phyloP scores from a whole-genome alignment of 2,888 invertebrate genomes.

The Lamproptera curius region DNA sequence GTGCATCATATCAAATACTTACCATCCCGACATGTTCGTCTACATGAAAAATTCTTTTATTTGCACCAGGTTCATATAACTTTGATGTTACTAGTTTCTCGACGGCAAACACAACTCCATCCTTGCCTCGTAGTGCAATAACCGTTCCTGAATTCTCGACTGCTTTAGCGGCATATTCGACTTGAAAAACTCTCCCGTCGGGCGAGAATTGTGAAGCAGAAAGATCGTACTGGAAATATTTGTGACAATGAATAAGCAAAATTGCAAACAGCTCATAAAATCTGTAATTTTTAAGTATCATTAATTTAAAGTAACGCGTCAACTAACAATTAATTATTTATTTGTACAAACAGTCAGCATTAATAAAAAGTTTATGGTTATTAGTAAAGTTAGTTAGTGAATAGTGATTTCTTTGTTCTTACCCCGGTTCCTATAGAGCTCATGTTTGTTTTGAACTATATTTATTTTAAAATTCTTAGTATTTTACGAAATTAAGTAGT shows the following conservation, averaged over 20 bases:
- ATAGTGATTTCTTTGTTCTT: slow-evolving; percentile 61
- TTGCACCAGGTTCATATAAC: slow-evolving; percentile 94
- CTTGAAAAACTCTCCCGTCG: slow-evolving; percentile 99
- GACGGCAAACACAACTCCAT: slow-evolving; percentile 97
- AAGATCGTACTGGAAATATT: slow-evolving; percentile 92
- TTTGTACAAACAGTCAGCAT: too few species aligned
- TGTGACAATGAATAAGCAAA: slow-evolving; percentile 30
- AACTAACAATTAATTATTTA: too few species aligned
- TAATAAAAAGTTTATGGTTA: slow-evolving; percentile 11
- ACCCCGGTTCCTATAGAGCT: slow-evolving; percentile 98
- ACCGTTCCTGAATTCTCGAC: slow-evolving; percentile 99
- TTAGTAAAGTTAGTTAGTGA: slow-evolving; percentile 10
- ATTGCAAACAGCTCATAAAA: too few species aligned
- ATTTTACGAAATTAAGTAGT: slow-evolving; percentile 1
- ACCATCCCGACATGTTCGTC: slow-evolving; percentile 97
- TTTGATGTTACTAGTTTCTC: slow-evolving; percentile 97
- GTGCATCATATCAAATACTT: too few species aligned
- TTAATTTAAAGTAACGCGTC: too few species aligned
- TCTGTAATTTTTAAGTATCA: too few species aligned
- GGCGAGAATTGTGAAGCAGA: slow-evolving; percentile 99
- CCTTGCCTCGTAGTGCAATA: slow-evolving; percentile 95
- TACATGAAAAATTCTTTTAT: slow-evolving; percentile 93
- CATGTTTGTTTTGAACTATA: slow-evolving; percentile 75
- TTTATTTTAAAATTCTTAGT: slow-evolving; percentile 19
- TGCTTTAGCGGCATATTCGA: slow-evolving; percentile 99